Percentiles rank a stretch among this genome's conserved stretches.
These are phyloP conservation scores for Petrocephalus schoutedeni DNA, from an alignment of 2,797 vertebrate genomes.

Conservation along the genomic window DNA sequence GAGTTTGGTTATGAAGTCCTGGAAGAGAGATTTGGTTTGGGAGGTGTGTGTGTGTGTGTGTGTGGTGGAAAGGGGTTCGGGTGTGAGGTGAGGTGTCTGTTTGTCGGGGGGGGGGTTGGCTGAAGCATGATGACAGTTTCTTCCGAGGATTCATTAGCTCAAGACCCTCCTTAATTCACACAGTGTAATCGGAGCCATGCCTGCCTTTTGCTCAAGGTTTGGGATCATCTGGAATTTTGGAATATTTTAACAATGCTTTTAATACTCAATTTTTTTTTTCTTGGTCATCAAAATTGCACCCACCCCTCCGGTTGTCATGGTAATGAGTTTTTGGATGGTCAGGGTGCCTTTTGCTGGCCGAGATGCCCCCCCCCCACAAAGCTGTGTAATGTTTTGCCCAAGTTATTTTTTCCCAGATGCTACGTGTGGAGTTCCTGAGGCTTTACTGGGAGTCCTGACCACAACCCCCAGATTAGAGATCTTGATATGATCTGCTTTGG, in stretches of 20 bases:
- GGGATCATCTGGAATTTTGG: background rate
- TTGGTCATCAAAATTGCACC: background rate
- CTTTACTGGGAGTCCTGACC: background rate
- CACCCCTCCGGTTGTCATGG: background rate
- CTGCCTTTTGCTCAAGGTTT: background rate
- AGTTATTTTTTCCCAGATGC: background rate
- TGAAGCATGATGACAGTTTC: constrained; percentile 19
- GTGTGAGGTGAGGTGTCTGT: background rate
- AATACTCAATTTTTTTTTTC: background rate
- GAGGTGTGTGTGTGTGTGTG: no score
- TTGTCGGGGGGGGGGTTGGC: constrained; percentile 35
- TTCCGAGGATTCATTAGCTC: constrained; percentile 69
- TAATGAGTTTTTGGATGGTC: background rate
- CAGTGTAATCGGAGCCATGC: background rate
- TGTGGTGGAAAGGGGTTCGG: background rate
- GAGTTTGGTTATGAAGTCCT: constrained; percentile 72
- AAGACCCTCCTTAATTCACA: constrained; percentile 22
- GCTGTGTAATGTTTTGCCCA: background rate
- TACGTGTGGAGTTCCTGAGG: background rate
- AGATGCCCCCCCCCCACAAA: background rate
- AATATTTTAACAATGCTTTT: background rate
- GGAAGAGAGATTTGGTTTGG: constrained; percentile 35
- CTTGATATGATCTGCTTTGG: background rate
- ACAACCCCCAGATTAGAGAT: background rate
- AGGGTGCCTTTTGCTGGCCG: background rate